Evolutionary conservation across 64 coral and sea anemone species (phyloP), one percentile per base, ranked within the genome.

Genomic region (Dendronephthya gigantea): DNA sequence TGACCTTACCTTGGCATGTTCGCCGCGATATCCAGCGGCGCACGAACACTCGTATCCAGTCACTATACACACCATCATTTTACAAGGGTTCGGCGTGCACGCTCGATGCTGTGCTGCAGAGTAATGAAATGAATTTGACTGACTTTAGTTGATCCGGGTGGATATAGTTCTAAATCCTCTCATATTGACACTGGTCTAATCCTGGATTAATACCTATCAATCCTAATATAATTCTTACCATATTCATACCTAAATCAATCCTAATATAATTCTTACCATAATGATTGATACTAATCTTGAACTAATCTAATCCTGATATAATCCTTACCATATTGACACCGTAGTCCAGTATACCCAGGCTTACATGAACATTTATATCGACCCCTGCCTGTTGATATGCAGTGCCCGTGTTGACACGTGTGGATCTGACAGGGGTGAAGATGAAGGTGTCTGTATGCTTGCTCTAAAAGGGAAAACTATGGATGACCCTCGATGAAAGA

Each of bases 31-130:
- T 27, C 94, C 94, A 48, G 75, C 84, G 40, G 58, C 35, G 83
- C 94, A 97, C 9, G 91, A 86, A 59, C 94, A 97, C 40, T 97
- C 91, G 33, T 89, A 97, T 7, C 89, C 94, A 35, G 40, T 74
- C 29, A 93, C 89, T 97, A 66, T 91, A 97, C 15, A 91, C 90
- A 39, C 91, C 94, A 51, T 91, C 89, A 87, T 97, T 97, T 79
- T 29, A 69, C 94, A 97, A 0, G 94, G 91, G 85, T 86, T 59
- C 38, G 65, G 84, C 29, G 58, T 89, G 41, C 94, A 97, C 2
- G 72, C 72, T 79, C 72, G n/a, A 19, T 79, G 72, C 37, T 79
- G 30, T 16, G 72, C 72, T 79, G 55, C 2, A 1, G 55, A 62
- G 25, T 35, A 34, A 29, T 9, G 22, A 34, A 33, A 34, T 45